Base-by-base conservation (phyloP, 92 coral and sea anemone species). In the Porites cylindrica region DNA sequence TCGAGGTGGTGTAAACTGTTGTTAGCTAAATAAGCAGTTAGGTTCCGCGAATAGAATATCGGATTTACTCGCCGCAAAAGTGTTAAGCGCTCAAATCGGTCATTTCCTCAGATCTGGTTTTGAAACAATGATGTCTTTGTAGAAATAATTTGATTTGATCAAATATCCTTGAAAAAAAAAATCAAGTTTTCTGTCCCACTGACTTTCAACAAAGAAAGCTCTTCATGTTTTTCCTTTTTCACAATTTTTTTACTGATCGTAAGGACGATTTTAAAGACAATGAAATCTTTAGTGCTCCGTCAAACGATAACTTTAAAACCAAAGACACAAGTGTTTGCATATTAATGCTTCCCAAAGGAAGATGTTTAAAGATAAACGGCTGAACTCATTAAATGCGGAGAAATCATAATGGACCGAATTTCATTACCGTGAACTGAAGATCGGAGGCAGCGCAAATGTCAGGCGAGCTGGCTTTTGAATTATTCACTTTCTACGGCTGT, bases 341-440 rank as follows among this genome's bases (percentile, higher is more conserved):
- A 92, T 92, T 84, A 89, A 92, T 88, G 59, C 76, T 92, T 92
- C 95, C 91, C 95, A 92, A 72, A 85, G 95, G 89, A 88, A 80
- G 75, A 78, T 78, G 95, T 88, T 89, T 85, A 70, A 83, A 88
- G 95, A 92, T 92, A 92, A 92, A 83, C 87, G 87, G 87, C 87
- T 83, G 87, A 83, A 53, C 23, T 20, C 80, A 64, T 19, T 51
- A 23, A 72, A 52, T 53, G 19, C 63, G 69, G 79, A 73, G 51
- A 43, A 72, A 83, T 26, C 73, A 83, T 83, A 83, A 83, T 73
- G 87, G 29, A 60, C 87, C 3, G 87, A 50, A 51, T 75, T 26
- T 12, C 80, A 75, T 61, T 72, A 73, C 20, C 26, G 24, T 29
- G 21, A 71, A 38, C 85, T 50, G 54, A 32, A 19, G 54, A 66